phyloP scores from a whole-genome alignment of 2,888 invertebrate species.

The Sesia bembeciformis region DNA sequence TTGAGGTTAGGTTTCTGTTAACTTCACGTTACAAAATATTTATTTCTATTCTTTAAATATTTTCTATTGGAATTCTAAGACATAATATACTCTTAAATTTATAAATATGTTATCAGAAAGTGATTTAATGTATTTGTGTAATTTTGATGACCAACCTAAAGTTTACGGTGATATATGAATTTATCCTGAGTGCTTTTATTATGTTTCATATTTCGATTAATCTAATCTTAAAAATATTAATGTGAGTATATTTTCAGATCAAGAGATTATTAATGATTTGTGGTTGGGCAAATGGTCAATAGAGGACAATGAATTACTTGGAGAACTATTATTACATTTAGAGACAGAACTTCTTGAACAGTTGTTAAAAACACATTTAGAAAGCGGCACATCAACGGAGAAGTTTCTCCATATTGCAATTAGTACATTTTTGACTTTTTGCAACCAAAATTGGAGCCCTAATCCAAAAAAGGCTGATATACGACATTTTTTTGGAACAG shows the following conservation, averaged over 20 bases:
- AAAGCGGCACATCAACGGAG: conserved; percentile 23
- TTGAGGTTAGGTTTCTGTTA: too few species aligned
- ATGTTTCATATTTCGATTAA: too few species aligned
- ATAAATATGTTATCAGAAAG: background rate
- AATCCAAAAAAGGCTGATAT: conserved; percentile 67
- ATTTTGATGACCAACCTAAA: conserved; percentile 41
- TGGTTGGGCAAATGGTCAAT: conserved; percentile 47
- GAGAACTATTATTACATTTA: conserved; percentile 38
- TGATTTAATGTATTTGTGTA: conserved; percentile 36
- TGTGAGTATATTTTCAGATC: conserved; percentile 23
- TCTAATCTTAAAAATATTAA: background rate
- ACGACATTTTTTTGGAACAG: conserved; percentile 44
- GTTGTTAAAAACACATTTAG: conserved; percentile 26
- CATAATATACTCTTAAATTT: too few species aligned
- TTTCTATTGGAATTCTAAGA: too few species aligned
- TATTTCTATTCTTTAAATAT: too few species aligned
- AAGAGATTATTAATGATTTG: conserved; percentile 30
- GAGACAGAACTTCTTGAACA: conserved; percentile 27
- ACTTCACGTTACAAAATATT: too few species aligned
- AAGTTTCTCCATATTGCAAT: conserved; percentile 75
- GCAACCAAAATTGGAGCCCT: conserved; percentile 89
- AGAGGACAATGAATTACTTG: conserved; percentile 29
- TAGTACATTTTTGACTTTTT: conserved; percentile 80
- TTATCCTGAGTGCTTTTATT: background rate
- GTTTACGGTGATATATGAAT: conserved; percentile 27